Conservation (phyloP, 1,140 invertebrate genomes). For the Drosophila pruinosa region DNA sequence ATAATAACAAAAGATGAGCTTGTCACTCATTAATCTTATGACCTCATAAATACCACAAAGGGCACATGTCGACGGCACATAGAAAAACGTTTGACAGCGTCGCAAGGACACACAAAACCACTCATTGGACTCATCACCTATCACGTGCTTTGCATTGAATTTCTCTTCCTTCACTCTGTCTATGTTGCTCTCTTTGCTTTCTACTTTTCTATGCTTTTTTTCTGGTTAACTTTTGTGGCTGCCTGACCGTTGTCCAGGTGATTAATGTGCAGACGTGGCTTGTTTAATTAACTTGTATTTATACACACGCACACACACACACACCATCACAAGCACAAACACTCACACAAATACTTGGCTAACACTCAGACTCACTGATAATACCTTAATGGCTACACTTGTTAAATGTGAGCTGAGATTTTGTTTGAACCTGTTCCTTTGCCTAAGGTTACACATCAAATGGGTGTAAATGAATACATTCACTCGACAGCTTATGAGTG, state of each 20-base stretch:
- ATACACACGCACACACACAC: slow-evolving; percentile 17
- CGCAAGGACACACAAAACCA: slow-evolving; percentile 36
- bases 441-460: neutral
- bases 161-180: slow-evolving; percentile 1
- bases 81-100: slow-evolving; percentile 28
- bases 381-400: slow-evolving; percentile 43
- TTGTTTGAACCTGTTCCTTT: slow-evolving; percentile 1
- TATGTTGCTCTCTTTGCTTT: neutral
- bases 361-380: slow-evolving; percentile 14
- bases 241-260: slow-evolving; percentile 56
- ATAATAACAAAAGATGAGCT: slow-evolving; percentile 69
- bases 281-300: slow-evolving; percentile 75
- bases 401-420: slow-evolving; percentile 33
- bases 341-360: neutral
- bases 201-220: slow-evolving; percentile 3
- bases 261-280: slow-evolving; percentile 67
- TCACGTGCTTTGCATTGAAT: slow-evolving; percentile 69
- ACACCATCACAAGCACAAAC: slow-evolving; percentile 4
- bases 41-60: slow-evolving; percentile 55
- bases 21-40: slow-evolving; percentile 72
- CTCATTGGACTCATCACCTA: neutral
- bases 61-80: slow-evolving; percentile 44
- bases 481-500: slow-evolving; percentile 10
- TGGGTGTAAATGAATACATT: slow-evolving; percentile 34
- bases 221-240: slow-evolving; percentile 29